Evolutionary conservation across 1,140 invertebrate genomes (phyloP), one percentile per base, ranked within the genome.

Genomic region (Eriosoma lanigerum): DNA sequence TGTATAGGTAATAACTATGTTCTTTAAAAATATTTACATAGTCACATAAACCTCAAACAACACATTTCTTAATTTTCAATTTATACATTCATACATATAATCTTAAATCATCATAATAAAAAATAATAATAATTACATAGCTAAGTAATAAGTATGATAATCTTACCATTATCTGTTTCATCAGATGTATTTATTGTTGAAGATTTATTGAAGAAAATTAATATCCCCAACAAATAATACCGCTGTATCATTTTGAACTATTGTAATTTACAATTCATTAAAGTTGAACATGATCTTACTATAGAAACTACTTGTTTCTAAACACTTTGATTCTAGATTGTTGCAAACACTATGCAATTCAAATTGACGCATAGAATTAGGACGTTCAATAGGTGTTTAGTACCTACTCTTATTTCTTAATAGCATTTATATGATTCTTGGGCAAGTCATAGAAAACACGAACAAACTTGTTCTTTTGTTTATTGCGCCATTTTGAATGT

Each of bases 401-500:
- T 38, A 38, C 8, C 32, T 38, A 38, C 8, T 38, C 32, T 38
- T 38, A 38, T 38, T 4, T 8, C 32, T 38, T 8, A 38, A 4
- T 38, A 38, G 8, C 8, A 38, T 38, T 38, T 38, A 38, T 38
- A 38, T 38, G 8, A 38, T 38, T 38, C 32, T 4, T 38, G 8
- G 8, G 32, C 3, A 4, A 38, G 32, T 4, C 8, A 38, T 38
- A 56, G 56, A 58, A 56, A 26, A 1, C 6, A 58, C 50, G 12
- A 24, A 8, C 19, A 12, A 44, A 76, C 72, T 56, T 58, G 38
- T 58, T n/a, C 32, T 60, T 78, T 60, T 78, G 75, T 78, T 78
- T 78, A 78, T 78, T 78, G 75, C 75, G 75, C 75, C 75, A 78
- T 78, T 78, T 78, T 78, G 75, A 78, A 62, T 62, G 75, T 62